These are phyloP conservation scores for Zoanthus solanderi DNA, from an alignment of 92 coral and sea anemone genomes.

Conservation along the genomic window DNA sequence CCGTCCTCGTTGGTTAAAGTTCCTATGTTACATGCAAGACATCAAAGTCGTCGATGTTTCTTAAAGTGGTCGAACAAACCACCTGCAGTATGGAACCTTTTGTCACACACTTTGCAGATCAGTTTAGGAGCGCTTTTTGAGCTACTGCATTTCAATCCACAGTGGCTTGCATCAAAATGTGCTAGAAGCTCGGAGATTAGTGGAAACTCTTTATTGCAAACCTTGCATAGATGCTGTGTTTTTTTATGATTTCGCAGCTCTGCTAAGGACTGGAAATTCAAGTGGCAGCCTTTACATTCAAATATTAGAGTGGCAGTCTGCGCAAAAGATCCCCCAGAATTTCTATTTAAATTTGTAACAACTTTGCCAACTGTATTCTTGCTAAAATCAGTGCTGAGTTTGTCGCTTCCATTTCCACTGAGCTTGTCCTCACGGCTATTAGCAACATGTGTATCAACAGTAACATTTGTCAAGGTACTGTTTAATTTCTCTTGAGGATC, in stretches of 20 bases:
- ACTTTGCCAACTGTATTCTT: neutral
- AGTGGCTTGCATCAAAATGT: constrained; percentile 21
- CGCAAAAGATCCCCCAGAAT: neutral
- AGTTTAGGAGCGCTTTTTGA: neutral
- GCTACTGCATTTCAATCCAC: neutral
- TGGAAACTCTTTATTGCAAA: neutral
- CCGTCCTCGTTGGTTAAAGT: too few species aligned
- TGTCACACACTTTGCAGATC: constrained; percentile 45
- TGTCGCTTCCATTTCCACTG: neutral
- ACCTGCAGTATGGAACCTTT: constrained; percentile 37
- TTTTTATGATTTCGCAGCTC: constrained; percentile 6
- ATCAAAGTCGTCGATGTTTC: constrained; percentile 1
- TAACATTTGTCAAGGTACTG: neutral
- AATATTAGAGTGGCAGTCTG: neutral
- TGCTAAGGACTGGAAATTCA: constrained; percentile 1
- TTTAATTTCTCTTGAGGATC: neutral
- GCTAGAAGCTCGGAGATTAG: constrained; percentile 20
- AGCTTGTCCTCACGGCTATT: neutral
- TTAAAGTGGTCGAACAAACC: constrained; percentile 32
- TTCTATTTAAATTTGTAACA: neutral
- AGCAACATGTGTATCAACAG: too few species aligned
- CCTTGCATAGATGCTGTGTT: neutral
- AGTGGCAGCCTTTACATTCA: constrained; percentile 23
- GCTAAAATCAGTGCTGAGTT: too few species aligned
- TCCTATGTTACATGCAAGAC: neutral